These are phyloP conservation scores for Chlorops oryzae DNA, from an alignment of 1,140 invertebrate genomes.

Conservation along the genomic window DNA sequence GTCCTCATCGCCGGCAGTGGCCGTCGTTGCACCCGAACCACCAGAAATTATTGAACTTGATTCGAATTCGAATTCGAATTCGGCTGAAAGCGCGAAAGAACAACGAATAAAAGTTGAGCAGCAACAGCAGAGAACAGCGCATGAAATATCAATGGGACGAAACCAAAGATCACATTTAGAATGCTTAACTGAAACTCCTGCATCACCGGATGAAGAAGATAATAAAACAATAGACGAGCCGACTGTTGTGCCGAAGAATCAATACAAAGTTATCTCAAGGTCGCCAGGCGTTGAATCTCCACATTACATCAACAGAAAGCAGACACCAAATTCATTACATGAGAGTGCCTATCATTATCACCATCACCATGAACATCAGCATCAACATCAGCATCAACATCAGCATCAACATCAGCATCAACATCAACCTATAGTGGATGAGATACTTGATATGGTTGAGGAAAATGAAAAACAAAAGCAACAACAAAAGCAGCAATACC, in stretches of 20 bases:
- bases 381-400: neutral
- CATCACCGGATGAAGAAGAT: constrained; percentile 1
- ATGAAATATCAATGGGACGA: no score
- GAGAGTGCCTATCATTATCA: no score
- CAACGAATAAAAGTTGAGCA: constrained; percentile 19
- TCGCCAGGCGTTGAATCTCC: no score
- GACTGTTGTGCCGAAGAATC: no score
- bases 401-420: constrained; percentile 10
- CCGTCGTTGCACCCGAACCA: constrained; percentile 36
- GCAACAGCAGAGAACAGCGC: neutral
- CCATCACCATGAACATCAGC: neutral
- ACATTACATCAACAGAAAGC: no score
- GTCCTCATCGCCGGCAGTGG: constrained; percentile 39
- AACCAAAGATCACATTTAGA: no score
- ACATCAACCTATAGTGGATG: constrained; percentile 38
- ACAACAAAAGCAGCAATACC: no score
- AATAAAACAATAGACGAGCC: no score
- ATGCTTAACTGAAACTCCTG: no score
- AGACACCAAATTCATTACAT: no score
- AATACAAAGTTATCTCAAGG: no score
- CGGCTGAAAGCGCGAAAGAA: constrained; percentile 22
- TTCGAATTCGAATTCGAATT: constrained; percentile 43
- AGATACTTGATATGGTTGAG: constrained; percentile 42
- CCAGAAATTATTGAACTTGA: constrained; percentile 44
- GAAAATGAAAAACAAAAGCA: constrained; percentile 18